Percentiles rank a stretch among this genome's conserved stretches.
Evolutionary conservation across 2,888 invertebrate genomes (phyloP).

Genomic region (Koerneria pararmatus): DNA sequence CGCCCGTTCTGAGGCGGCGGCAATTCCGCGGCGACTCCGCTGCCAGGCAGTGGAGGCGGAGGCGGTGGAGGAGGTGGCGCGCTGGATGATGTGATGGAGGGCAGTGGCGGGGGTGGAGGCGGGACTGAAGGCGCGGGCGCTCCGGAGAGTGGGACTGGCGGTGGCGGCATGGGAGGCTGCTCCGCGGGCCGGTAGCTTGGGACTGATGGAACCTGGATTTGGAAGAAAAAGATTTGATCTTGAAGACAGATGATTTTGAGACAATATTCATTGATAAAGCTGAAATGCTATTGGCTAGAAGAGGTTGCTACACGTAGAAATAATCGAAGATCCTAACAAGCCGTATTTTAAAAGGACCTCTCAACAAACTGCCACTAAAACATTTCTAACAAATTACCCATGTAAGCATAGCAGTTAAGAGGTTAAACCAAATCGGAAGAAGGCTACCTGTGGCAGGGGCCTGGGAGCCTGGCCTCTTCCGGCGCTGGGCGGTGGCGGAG

Average conservation of each 20-base stretch:
- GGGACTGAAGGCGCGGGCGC: conserved; percentile 48
- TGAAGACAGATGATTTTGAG: too few relatives aligned
- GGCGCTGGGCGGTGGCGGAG: conserved; percentile 17
- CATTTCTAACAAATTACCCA: too few relatives aligned
- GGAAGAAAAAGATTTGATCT: too few relatives aligned
- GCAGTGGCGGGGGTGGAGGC: conserved; percentile 44
- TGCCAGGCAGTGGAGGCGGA: neutral
- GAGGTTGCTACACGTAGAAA: too few relatives aligned
- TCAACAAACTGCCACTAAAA: too few relatives aligned
- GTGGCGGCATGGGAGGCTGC: neutral
- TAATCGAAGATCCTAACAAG: too few relatives aligned
- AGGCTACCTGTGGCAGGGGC: neutral
- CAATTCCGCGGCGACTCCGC: neutral
- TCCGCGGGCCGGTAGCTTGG: too few relatives aligned
- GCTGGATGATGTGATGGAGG: conserved; percentile 23
- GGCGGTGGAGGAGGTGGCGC: conserved; percentile 14
- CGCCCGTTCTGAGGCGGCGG: conserved; percentile 2
- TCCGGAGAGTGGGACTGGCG: conserved; percentile 21
- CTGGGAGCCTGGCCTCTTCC: neutral
- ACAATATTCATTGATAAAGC: too few relatives aligned
- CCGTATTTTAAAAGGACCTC: too few relatives aligned
- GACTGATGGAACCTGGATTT: too few relatives aligned
- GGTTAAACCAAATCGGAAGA: neutral
- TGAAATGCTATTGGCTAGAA: too few relatives aligned
- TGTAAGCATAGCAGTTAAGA: too few relatives aligned